Conservation (phyloP, 2,113 vertebrate genomes). For the Acinonyx jubatus region DNA sequence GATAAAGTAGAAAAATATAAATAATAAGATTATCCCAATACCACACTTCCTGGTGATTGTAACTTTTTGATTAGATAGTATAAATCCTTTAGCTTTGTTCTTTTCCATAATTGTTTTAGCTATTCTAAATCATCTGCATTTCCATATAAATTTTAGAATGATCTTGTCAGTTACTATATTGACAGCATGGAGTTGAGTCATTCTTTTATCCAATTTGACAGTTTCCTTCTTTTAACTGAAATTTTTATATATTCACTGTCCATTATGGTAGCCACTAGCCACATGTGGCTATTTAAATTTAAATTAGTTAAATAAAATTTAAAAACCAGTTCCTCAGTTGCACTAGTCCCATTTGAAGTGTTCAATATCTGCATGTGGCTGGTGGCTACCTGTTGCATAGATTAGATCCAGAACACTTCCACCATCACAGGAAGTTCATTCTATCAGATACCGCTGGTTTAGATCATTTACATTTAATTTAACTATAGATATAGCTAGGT, state of each 20-base stretch:
- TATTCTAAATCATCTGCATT: background rate
- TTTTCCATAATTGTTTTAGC: background rate
- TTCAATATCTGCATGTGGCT: background rate
- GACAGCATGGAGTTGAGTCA: background rate
- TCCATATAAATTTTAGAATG: background rate
- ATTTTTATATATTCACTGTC: background rate
- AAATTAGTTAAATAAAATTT: background rate
- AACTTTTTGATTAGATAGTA: background rate
- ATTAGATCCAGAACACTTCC: background rate
- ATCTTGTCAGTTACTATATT: background rate
- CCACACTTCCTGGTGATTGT: background rate
- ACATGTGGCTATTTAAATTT: background rate
- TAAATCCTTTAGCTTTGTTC: background rate
- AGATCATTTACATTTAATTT: background rate
- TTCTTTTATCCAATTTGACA: background rate
- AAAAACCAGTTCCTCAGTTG: background rate
- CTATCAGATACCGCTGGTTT: background rate
- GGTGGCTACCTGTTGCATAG: background rate
- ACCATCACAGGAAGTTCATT: background rate
- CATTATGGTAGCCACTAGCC: background rate
- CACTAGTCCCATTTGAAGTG: background rate
- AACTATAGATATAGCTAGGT: background rate
- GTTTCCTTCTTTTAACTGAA: background rate
- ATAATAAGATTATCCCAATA: background rate
- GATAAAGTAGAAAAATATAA: background rate